phyloP scores from a whole-genome alignment of 1,140 invertebrate species.

The Drosophila virilis region DNA sequence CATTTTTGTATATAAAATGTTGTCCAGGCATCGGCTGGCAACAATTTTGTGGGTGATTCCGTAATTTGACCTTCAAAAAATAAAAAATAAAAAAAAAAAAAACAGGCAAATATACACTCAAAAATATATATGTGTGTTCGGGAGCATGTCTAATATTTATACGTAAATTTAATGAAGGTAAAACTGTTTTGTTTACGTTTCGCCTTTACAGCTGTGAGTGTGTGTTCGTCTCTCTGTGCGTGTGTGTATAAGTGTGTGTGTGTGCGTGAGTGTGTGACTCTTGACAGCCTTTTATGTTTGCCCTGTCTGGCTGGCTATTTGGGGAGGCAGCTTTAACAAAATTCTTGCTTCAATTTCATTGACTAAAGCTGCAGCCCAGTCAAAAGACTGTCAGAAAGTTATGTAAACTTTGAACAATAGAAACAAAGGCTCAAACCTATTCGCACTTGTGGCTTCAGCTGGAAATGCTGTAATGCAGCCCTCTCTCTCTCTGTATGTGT shows the following conservation, averaged over 20 bases:
- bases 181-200: conserved; percentile 64
- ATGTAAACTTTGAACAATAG: conserved; percentile 32
- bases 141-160: conserved; percentile 67
- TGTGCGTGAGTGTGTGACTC: not conserved
- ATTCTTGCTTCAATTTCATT: conserved; percentile 21
- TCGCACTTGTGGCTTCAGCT: conserved; percentile 10
- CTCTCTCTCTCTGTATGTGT: not conserved
- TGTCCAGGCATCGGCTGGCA: conserved; percentile 21
- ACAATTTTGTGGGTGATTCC: conserved; percentile 45
- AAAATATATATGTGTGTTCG: conserved; percentile 1
- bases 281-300: conserved; percentile 39
- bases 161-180: conserved; percentile 75
- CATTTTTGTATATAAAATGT: conserved; percentile 48
- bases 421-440: conserved; percentile 21
- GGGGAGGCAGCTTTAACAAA: conserved; percentile 39
- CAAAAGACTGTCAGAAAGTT: conserved; percentile 46
- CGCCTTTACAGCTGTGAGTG: conserved; percentile 33
- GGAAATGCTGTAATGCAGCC: not conserved
- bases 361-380: conserved; percentile 29
- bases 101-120: not conserved
- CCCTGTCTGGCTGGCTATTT: conserved; percentile 24
- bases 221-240: not conserved
- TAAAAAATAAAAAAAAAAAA: conserved; percentile 36
- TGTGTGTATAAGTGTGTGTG: not conserved
- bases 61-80: conserved; percentile 75